A percentile compares a stretch with the other conserved stretches of the same genome.
These are phyloP conservation scores for Tapirus indicus DNA, from an alignment of 2,797 vertebrate genomes.

Conservation along the genomic window DNA sequence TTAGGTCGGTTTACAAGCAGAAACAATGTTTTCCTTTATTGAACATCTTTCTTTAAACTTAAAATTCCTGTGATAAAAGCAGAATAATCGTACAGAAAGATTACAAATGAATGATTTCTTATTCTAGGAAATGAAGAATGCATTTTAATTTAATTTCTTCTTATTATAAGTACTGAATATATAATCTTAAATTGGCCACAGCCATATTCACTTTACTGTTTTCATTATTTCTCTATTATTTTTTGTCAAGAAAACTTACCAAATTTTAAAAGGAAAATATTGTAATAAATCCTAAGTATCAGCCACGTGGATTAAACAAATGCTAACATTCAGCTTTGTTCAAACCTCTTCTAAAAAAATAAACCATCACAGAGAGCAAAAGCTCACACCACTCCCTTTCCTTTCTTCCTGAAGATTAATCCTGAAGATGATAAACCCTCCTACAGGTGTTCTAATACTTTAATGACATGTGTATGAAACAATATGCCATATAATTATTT, in stretches of 20 bases:
- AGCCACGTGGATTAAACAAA: background rate
- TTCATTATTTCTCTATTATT: background rate
- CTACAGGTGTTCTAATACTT: background rate
- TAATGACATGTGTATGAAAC: background rate
- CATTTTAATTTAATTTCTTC: slow-evolving; percentile 20
- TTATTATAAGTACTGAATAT: slow-evolving; percentile 6
- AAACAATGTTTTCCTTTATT: slow-evolving; percentile 35
- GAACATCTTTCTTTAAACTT: slow-evolving; percentile 4
- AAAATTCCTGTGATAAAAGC: background rate
- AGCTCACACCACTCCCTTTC: background rate
- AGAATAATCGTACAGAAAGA: background rate
- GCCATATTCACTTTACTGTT: background rate
- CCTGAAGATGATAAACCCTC: background rate
- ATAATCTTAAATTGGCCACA: background rate
- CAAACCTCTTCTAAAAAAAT: slow-evolving; percentile 14
- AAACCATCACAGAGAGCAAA: background rate
- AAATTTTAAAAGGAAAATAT: slow-evolving; percentile 22
- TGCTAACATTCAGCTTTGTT: background rate
- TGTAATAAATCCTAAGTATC: background rate
- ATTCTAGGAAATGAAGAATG: background rate
- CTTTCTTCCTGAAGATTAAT: background rate
- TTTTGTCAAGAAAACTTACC: slow-evolving; percentile 47
- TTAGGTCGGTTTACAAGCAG: background rate
- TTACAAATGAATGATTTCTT: background rate
- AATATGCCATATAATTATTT: background rate